Evolutionary conservation across 2,113 vertebrate species (phyloP).

Genomic region (Siniperca knerii): DNA sequence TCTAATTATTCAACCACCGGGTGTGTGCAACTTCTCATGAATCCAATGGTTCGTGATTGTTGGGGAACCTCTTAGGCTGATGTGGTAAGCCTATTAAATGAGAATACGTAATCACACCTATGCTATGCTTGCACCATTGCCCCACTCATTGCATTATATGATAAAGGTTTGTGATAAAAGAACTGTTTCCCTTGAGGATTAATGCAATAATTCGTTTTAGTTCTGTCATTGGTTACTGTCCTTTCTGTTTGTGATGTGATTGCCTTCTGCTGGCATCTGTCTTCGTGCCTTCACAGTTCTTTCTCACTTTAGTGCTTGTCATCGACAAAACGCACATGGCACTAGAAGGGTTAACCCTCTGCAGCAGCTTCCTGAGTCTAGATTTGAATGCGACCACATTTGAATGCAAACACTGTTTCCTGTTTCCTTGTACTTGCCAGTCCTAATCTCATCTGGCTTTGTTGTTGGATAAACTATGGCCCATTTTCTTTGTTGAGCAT

Average conservation of each 20-base stretch:
- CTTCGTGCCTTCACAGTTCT: conserved; percentile 30
- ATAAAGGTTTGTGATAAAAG: neutral
- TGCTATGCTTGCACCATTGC: conserved; percentile 49
- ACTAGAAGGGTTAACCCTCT: conserved; percentile 22
- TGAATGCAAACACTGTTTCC: conserved; percentile 54
- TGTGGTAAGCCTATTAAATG: conserved; percentile 76
- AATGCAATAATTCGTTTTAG: neutral
- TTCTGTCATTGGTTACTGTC: neutral
- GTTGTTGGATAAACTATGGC: conserved; percentile 34
- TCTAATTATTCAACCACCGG: conserved; percentile 50
- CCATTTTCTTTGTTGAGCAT: conserved; percentile 24
- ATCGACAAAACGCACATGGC: neutral
- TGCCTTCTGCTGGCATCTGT: neutral
- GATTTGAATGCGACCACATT: conserved; percentile 58
- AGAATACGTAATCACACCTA: conserved; percentile 32
- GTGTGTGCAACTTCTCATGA: conserved; percentile 48
- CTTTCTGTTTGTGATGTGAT: conserved; percentile 25
- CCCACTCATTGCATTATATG: conserved; percentile 29
- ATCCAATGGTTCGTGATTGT: conserved; percentile 60
- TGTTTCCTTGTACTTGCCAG: conserved; percentile 35
- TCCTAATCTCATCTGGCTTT: conserved; percentile 46
- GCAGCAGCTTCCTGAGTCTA: conserved; percentile 8
- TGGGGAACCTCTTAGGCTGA: conserved; percentile 78
- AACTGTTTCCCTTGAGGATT: conserved; percentile 10
- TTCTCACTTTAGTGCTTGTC: neutral